Conservation (phyloP, 2,113 vertebrate species). For the mouse (Mus musculus) region GRCm39 chr6:115105501-115106000, state of each 20-base stretch:
- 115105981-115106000: too few relatives aligned
- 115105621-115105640: neutral
- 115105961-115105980: neutral
- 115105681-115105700: neutral
- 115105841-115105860: slow-evolving; percentile 5
- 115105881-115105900: neutral
- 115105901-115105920: neutral
- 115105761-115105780: neutral
- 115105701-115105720: neutral
- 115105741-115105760: neutral
- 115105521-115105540: neutral
- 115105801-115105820: neutral
- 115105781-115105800: neutral
- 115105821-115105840: neutral
- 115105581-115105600: neutral
- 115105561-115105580: neutral
- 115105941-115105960: neutral
- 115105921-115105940: slow-evolving; percentile 47
- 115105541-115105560: neutral
- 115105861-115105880: neutral
- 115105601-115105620: neutral
- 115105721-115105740: neutral
- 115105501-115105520: neutral
- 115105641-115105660: neutral
- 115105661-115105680: neutral